Percentiles rank a stretch among this genome's conserved stretches.
Conservation (phyloP, 2,113 vertebrate genomes). For the Aegithalos caudatus region DNA sequence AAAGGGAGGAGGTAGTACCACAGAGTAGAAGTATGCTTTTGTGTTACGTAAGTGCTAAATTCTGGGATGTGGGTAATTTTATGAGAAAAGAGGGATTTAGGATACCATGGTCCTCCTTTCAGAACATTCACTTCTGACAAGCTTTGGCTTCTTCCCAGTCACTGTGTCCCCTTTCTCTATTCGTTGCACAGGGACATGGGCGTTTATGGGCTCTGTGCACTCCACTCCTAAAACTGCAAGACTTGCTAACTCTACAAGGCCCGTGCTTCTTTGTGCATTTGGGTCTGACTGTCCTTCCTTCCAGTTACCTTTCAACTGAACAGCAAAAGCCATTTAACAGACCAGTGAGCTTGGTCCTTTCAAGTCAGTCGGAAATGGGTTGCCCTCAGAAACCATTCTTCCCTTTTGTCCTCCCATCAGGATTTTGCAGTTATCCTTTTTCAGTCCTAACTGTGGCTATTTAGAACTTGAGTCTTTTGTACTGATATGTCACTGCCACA, state of each 20-base stretch:
- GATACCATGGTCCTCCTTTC: background rate
- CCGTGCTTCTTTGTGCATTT: background rate
- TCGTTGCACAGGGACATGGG: background rate
- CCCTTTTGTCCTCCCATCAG: constrained; percentile 59
- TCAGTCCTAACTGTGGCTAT: constrained; percentile 53
- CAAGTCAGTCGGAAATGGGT: constrained; percentile 52
- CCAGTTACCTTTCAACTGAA: constrained; percentile 3
- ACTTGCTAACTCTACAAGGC: background rate
- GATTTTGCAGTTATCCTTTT: constrained; percentile 57
- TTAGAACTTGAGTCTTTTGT: constrained; percentile 58
- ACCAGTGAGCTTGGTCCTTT: constrained; percentile 39
- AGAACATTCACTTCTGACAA: background rate
- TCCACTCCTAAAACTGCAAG: background rate
- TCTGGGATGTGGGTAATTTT: background rate
- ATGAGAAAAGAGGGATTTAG: background rate
- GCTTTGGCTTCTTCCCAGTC: background rate
- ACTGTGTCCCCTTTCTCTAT: background rate
- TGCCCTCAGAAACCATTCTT: constrained; percentile 44
- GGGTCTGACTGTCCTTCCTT: constrained; percentile 9
- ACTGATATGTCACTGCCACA: constrained; percentile 49
- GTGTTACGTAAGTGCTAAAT: background rate
- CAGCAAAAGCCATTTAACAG: constrained; percentile 48
- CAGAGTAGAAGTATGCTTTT: background rate
- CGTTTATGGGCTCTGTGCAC: background rate
- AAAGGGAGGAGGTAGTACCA: background rate